Evolutionary conservation across 1,140 invertebrate genomes (phyloP).

Genomic region (Pogonomyrmex barbatus): DNA sequence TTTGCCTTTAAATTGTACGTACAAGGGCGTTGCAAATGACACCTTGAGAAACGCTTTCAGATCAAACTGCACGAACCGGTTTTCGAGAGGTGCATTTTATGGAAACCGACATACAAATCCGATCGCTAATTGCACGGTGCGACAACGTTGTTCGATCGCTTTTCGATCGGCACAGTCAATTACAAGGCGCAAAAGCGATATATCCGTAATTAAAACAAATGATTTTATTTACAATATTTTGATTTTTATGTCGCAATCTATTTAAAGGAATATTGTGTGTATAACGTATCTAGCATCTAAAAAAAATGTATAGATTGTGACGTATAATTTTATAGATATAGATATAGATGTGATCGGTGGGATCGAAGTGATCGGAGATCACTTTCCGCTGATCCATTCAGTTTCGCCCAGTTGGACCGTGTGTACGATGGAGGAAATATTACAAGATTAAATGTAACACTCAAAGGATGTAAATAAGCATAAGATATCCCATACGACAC

Average conservation of each 20-base stretch:
- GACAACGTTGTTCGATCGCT: not conserved
- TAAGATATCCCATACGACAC: too few relatives aligned
- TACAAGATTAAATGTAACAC: not conserved
- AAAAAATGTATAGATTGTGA: not conserved
- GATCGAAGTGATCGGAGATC: too few relatives aligned
- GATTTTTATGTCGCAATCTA: not conserved
- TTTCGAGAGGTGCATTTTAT: not conserved
- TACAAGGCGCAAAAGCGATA: not conserved
- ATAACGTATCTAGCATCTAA: not conserved
- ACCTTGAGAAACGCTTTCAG: not conserved
- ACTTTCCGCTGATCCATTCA: too few relatives aligned
- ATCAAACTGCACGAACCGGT: not conserved
- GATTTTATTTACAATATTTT: not conserved
- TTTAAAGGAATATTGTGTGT: not conserved
- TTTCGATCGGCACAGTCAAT: not conserved
- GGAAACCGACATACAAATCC: not conserved
- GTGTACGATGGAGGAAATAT: too few relatives aligned
- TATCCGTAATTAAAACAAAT: constrained; percentile 12
- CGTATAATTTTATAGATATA: too few relatives aligned
- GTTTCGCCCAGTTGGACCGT: too few relatives aligned
- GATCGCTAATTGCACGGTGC: not conserved
- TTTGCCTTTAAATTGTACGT: not conserved
- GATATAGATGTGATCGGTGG: too few relatives aligned
- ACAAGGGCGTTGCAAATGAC: constrained; percentile 1
- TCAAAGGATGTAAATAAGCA: not conserved